A percentile compares a stretch with the other conserved stretches of the same genome.
phyloP scores from a whole-genome alignment of 1,140 invertebrate genomes.

The Idris sp. region DNA sequence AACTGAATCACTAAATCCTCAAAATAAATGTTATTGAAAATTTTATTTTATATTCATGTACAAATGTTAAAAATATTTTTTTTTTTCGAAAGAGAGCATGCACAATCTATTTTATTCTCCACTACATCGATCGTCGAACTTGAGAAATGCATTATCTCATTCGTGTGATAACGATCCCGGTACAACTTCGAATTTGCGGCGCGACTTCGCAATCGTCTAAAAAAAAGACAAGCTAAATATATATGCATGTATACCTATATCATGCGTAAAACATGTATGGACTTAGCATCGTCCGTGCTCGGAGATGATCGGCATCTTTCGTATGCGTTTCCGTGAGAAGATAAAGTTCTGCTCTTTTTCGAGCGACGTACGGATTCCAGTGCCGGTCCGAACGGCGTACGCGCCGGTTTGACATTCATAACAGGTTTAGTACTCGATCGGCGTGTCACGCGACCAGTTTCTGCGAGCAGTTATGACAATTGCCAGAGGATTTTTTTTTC shows the following conservation, averaged over 20 bases:
- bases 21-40: too few species aligned
- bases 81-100: too few species aligned
- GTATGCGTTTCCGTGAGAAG: conserved; percentile 54
- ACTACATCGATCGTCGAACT: background rate
- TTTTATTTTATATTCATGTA: too few species aligned
- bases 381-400: conserved; percentile 72
- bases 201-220: conserved; percentile 55
- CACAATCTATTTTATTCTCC: background rate
- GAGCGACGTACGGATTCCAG: conserved; percentile 62
- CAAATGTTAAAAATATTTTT: too few species aligned
- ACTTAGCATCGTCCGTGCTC: conserved; percentile 46
- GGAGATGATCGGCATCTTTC: conserved; percentile 61
- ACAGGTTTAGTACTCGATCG: conserved; percentile 64
- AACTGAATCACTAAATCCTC: too few species aligned
- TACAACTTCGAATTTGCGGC: conserved; percentile 24
- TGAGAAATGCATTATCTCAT: conserved; percentile 3
- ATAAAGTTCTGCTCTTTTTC: conserved; percentile 61
- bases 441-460: conserved; percentile 50
- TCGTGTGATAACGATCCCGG: conserved; percentile 28
- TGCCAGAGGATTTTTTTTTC: conserved; percentile 27
- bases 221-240: conserved; percentile 60
- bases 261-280: conserved; percentile 49
- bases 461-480: conserved; percentile 47
- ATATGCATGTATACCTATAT: conserved; percentile 33
- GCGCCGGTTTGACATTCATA: conserved; percentile 65